Evolutionary conservation across 37 sponge, comb jelly and placozoan species (phyloP).

Genomic region (Halichondria panicea): DNA sequence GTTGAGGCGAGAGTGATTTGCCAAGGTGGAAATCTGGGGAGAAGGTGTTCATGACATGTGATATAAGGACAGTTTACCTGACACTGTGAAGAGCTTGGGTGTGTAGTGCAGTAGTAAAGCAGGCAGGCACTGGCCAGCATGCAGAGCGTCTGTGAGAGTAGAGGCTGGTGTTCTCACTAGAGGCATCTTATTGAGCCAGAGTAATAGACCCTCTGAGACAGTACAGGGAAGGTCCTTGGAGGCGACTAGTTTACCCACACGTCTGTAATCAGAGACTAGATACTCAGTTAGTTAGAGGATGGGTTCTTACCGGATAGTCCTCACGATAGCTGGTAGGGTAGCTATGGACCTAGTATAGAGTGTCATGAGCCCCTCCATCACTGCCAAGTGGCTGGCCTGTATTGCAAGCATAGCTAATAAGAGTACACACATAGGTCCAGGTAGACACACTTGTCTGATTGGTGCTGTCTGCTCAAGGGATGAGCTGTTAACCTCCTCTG

Average conservation of each 20-base stretch:
- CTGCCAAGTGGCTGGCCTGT: slow-evolving; percentile 64
- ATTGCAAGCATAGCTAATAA: neutral
- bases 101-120: slow-evolving; percentile 37
- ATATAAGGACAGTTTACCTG: neutral
- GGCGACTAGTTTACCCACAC: no score
- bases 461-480: slow-evolving; percentile 54
- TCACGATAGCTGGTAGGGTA: slow-evolving; percentile 53
- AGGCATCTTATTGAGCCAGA: slow-evolving; percentile 72
- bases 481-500: slow-evolving; percentile 55
- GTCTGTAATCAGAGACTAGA: no score
- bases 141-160: neutral
- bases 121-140: slow-evolving; percentile 50
- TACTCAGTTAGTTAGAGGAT: neutral
- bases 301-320: slow-evolving; percentile 50
- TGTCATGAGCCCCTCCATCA: slow-evolving; percentile 77
- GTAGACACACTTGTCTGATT: slow-evolving; percentile 53
- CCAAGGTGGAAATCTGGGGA: slow-evolving; percentile 41
- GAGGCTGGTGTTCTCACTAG: neutral
- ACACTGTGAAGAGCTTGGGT: slow-evolving; percentile 4
- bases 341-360: slow-evolving; percentile 40
- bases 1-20: neutral
- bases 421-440: neutral
- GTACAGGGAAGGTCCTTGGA: slow-evolving; percentile 66
- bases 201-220: slow-evolving; percentile 56
- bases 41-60: neutral